These are phyloP conservation scores for Pristionchus japonicus DNA, from an alignment of 2,888 invertebrate species.

Conservation along the genomic window DNA sequence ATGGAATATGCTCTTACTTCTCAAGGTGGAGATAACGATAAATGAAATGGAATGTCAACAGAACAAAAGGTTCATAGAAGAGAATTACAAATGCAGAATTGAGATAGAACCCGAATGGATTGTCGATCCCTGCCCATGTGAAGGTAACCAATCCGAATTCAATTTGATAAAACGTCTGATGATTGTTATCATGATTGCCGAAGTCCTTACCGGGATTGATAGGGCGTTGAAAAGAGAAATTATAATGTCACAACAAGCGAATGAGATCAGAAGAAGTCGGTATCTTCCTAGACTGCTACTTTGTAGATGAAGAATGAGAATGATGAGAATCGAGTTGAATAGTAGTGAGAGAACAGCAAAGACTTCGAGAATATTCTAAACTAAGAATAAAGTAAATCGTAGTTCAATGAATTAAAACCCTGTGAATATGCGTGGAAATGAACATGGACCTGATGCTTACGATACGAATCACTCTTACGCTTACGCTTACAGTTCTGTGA, in stretches of 20 bases:
- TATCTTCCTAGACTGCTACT: not conserved
- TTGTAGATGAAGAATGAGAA: not conserved
- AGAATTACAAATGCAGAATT: not conserved
- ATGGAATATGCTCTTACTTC: not conserved
- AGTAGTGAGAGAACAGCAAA: not conserved
- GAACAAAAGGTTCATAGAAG: slow-evolving; percentile 1
- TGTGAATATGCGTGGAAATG: not conserved
- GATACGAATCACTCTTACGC: too few species aligned
- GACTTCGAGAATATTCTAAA: not conserved
- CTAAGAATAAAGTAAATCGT: too few species aligned
- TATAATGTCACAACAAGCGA: not conserved
- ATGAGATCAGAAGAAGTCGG: not conserved
- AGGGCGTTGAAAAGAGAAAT: not conserved
- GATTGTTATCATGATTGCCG: not conserved
- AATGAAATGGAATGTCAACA: not conserved
- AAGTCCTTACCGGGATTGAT: not conserved
- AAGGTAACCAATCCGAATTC: not conserved
- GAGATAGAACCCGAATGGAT: not conserved
- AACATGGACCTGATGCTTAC: not conserved
- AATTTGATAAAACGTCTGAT: not conserved
- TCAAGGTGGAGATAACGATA: not conserved
- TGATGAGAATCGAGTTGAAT: not conserved
- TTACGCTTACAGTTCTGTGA: too few species aligned
- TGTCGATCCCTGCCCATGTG: not conserved
- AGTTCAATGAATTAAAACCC: not conserved